Evolutionary conservation across 2,888 invertebrate species (phyloP), one percentile per base, ranked within the genome.

Genomic region (Bombyx huttoni): DNA sequence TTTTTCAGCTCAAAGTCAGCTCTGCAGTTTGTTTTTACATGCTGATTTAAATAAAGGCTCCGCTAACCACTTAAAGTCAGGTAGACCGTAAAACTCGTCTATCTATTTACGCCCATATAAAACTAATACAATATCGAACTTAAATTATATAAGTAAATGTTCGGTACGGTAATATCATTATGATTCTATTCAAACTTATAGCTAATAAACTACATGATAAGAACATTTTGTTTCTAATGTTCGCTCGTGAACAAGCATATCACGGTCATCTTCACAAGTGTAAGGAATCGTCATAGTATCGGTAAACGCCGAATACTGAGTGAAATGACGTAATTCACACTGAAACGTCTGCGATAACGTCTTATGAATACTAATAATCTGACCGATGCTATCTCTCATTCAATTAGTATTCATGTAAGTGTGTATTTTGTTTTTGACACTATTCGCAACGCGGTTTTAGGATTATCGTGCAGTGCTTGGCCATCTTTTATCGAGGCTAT

Each of bases 351-450:
- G 64, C 57, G 53, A 64, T 65, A 65, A 64, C 62, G 56, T 58
- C 55, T 57, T 69, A 65, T 62, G 69, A 69, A 70, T 68, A 69
- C 60, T 66, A 68, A 69, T 70, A 58, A 60, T 62, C 52, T 48
- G 56, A 40, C 3, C 7, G 40, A 40, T 40, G 12, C 40, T 10
- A 40, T 40, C 52, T 60, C 59, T 59, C 61, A 59, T 60, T 52
- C 63, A 64, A 67, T 64, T 61, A 65, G 59, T 65, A 66, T 65
- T 65, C 66, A 58, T 54, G 33, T 49, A 51, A 46, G 49, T 53
- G 52, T 33, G 40, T 51, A 51, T 50, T 46, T 49, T 49, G 51
- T 47, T 13, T 54, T 47, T 51, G 53, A 48, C 49, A 52, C 47
- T 51, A 55, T 51, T 56, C 56, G 46, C 14, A 46, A 51, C 33